phyloP scores from a whole-genome alignment of 92 coral and sea anemone genomes.

The Porites evermanni region DNA sequence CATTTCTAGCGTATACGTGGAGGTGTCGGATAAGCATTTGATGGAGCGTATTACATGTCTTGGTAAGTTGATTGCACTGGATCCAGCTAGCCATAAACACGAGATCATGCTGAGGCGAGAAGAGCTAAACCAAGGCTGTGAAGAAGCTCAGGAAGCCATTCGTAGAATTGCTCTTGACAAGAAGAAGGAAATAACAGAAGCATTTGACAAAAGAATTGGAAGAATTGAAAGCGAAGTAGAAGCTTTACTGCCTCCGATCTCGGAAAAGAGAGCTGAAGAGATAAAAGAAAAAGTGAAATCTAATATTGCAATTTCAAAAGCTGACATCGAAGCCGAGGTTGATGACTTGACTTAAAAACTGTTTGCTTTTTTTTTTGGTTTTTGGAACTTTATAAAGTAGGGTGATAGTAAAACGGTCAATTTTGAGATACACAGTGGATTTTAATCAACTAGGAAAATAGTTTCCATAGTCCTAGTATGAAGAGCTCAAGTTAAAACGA shows the following conservation, averaged over 20 bases:
- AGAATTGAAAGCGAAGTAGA: slow-evolving; percentile 57
- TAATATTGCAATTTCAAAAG: slow-evolving; percentile 10
- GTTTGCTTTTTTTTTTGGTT: too few species aligned
- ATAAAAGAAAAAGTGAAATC: slow-evolving; percentile 14
- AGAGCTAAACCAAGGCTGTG: slow-evolving; percentile 30
- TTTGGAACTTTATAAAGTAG: too few species aligned
- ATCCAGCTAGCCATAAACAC: slow-evolving; percentile 33
- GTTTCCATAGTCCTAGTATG: not conserved
- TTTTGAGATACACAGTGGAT: too few species aligned
- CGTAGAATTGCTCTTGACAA: slow-evolving; percentile 27
- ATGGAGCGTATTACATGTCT: slow-evolving; percentile 71
- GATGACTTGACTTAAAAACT: slow-evolving; percentile 21
- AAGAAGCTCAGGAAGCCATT: slow-evolving; percentile 56
- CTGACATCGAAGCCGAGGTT: slow-evolving; percentile 21
- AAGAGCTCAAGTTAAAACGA: not conserved
- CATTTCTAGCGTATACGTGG: slow-evolving; percentile 49
- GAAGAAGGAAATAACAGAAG: slow-evolving; percentile 48
- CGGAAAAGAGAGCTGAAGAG: slow-evolving; percentile 21
- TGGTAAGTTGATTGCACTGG: slow-evolving; percentile 57
- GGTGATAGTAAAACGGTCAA: too few species aligned
- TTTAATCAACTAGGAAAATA: too few species aligned
- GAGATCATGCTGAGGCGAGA: slow-evolving; percentile 31
- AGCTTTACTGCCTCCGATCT: slow-evolving; percentile 50
- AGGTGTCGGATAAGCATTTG: slow-evolving; percentile 51
- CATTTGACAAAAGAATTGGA: slow-evolving; percentile 55